phyloP scores from a whole-genome alignment of 64 coral and sea anemone genomes.

The Acropora yongei region DNA sequence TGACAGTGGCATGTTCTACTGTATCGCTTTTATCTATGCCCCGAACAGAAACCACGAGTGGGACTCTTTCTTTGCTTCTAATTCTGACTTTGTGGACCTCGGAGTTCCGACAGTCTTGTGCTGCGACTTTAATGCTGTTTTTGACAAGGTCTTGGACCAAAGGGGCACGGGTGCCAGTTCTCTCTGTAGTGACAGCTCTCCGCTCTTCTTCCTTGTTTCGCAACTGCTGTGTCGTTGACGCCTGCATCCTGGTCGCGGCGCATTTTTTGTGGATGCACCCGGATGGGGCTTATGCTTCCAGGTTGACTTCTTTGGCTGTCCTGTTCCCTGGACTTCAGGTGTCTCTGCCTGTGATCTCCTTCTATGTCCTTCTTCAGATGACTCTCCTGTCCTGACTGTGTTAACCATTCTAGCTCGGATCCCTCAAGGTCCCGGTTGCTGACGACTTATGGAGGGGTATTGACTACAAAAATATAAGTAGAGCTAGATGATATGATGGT shows the following conservation, averaged over 20 bases:
- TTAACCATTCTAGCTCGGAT: neutral
- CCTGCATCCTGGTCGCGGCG: neutral
- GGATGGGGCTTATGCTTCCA: neutral
- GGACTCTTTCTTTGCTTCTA: neutral
- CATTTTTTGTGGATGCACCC: neutral
- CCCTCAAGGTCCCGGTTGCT: neutral
- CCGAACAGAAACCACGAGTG: neutral
- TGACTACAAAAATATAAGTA: too few relatives aligned
- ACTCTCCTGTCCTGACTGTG: conserved; percentile 16
- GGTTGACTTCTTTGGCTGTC: conserved; percentile 30
- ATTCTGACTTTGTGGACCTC: neutral
- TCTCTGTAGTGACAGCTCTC: neutral
- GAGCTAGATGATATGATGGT: too few relatives aligned
- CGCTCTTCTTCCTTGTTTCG: neutral
- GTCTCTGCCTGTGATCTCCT: neutral
- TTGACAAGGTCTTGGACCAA: conserved; percentile 27
- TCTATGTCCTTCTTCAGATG: conserved; percentile 35
- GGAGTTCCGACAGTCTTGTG: conserved; percentile 29
- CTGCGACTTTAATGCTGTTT: conserved; percentile 67
- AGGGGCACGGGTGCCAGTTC: neutral
- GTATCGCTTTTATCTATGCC: conserved; percentile 14
- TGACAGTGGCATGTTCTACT: neutral
- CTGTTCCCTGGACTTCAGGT: neutral
- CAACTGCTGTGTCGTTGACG: neutral
- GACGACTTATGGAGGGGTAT: neutral